Base-by-base conservation (phyloP, 2,797 vertebrate genomes). In the Lepus townsendii region DNA sequence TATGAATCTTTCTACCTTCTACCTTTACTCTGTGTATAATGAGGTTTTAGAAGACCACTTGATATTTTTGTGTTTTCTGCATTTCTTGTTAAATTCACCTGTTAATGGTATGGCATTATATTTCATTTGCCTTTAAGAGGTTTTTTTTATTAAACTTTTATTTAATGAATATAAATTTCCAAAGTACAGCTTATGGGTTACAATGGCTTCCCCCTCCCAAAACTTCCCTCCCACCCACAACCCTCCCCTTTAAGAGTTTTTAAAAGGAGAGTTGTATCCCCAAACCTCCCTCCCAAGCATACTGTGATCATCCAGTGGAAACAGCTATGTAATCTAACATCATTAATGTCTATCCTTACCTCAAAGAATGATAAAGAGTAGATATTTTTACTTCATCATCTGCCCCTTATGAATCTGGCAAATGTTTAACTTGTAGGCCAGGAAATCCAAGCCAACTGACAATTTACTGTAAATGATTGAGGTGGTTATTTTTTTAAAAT, bases 331-430 rank as follows among this genome's bases (percentile, higher is more conserved):
- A 86, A 79, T 20, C 71, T 42, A 63, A 24, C 42, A 7, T 63
- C 72, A 27, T 87, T 27, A 47, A 17, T 75, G 57, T 93, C 66
- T 50, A 78, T 30, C 79, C 22, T 66, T 90, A 30, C 77, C 90
- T 97, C 73, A 95, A n/a, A 76, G 66, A 91, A 38, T 87, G 89
- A 63, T 83, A 90, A 96, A 80, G 92, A 93, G 32, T 89, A 79
- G 38, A 84, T 76, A 57, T 91, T 97, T 96, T 69, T 71, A 30
- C 12, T 96, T 77, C 62, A 42, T 96, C 20, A 0, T 60, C 5
- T 60, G 97, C 62, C 90, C 83, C 83, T 95, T 94, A 35, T 85
- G 92, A 94, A 96, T 96, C 24, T 97, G 86, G 80, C 95, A 95
- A 17, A 73, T 94, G 50, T 86, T 95, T 87, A 90, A n/a, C 27